Base-by-base conservation (phyloP, 2,113 vertebrate species). In the Capricornis sumatraensis region DNA sequence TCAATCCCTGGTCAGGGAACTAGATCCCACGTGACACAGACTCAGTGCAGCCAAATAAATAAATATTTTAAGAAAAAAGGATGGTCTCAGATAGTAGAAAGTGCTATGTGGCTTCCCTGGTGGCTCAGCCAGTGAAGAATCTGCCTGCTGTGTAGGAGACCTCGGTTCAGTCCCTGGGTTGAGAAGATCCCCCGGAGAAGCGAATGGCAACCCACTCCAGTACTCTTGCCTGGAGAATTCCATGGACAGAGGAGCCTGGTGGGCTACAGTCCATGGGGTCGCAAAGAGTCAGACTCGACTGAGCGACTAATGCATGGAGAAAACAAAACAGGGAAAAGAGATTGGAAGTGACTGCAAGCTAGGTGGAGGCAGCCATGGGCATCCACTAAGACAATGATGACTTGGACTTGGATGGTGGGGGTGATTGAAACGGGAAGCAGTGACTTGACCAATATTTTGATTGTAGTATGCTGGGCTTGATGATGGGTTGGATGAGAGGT, bases 161-260 rank as follows among this genome's bases (percentile, higher is more conserved):
- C n/a, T 40, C 5, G 0, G n/a, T 13, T 71, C 21, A 71, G n/a
- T n/a, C 64, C 33, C 64, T n/a, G 4, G 16, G 64, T 67, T 0
- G 16, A n/a, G 33, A 67, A n/a, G 64, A 40, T 40, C n/a, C n/a
- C 9, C n/a, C 1, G 0, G 67, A 71, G 67, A 40, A 71, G 3
- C 5, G 67, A 71, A 40, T 71, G n/a, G 67, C n/a, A 71, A 40
- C 19, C n/a, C n/a, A 23, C 67, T 71, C n/a, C 64, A 21, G 17
- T 11, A 36, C 9, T 71, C 64, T 71, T 36, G 8, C 64, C 67
- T 40, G 67, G 67, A 71, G 67, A 40, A 71, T 71, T 23, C 19
- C n/a, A 71, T 71, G 19, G 67, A 71, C 67, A 40, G 64, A 23
- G 2, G 67, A 71, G n/a, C 67, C 67, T 71, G n/a, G 19, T 40